Conservation (phyloP, 2,797 vertebrate genomes). For the Pseudochirops cupreus region DNA sequence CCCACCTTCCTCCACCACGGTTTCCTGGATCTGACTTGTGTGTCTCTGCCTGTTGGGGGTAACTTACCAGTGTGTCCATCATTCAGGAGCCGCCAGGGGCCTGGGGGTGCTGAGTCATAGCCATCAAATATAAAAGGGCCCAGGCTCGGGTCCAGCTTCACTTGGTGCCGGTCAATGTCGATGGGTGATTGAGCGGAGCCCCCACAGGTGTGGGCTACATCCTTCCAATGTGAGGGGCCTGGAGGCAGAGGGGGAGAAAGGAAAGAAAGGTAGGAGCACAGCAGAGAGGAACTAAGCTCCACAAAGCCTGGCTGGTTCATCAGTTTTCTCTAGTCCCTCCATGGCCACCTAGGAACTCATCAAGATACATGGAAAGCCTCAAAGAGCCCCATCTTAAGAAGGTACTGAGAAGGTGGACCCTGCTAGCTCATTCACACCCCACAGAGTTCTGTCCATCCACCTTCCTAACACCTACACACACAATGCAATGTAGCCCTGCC, state of each 20-base stretch:
- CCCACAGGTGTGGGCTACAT: conserved; percentile 85
- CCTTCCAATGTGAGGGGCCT: conserved; percentile 85
- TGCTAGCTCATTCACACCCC: background rate
- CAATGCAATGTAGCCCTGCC: background rate
- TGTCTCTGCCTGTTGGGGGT: background rate
- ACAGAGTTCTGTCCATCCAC: background rate
- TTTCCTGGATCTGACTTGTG: background rate
- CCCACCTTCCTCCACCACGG: too few species aligned
- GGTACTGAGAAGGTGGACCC: background rate
- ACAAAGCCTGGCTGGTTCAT: background rate
- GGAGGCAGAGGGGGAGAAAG: conserved; percentile 10
- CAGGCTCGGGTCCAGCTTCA: conserved; percentile 83
- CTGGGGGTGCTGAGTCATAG: conserved; percentile 86
- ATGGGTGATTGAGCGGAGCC: conserved; percentile 90
- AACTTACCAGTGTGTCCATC: conserved; percentile 90
- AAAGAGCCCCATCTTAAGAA: background rate
- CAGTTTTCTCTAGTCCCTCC: background rate
- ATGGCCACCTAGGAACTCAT: background rate
- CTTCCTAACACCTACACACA: background rate
- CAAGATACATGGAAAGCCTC: background rate
- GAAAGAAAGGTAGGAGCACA: rapidly evolving
- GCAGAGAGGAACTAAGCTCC: background rate
- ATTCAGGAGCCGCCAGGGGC: conserved; percentile 89
- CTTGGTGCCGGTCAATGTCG: conserved; percentile 84
- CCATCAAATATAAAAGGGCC: conserved; percentile 88